phyloP scores from a whole-genome alignment of 2,113 vertebrate genomes.

The Psittacula cyanocephala region DNA sequence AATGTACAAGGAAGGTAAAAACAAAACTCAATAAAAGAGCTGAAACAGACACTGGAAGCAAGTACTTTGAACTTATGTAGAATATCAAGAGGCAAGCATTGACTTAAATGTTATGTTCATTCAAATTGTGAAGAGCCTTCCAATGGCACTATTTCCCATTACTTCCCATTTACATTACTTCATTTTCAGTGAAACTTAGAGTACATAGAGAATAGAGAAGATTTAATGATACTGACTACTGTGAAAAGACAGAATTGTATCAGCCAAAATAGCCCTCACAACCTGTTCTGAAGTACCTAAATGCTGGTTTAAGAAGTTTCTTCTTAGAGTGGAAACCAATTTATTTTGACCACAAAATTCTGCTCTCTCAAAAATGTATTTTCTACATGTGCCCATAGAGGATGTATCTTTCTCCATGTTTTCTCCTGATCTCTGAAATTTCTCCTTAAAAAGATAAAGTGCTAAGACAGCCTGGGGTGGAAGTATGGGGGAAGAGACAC shows the following conservation, averaged over 20 bases:
- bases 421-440: background rate
- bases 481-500: background rate
- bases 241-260: background rate
- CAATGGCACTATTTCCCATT: background rate
- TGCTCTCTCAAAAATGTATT: background rate
- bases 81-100: background rate
- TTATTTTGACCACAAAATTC: background rate
- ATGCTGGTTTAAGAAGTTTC: background rate
- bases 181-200: background rate
- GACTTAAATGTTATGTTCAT: background rate
- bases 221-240: background rate
- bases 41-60: background rate
- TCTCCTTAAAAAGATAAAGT: background rate
- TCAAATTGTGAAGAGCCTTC: background rate
- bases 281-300: background rate
- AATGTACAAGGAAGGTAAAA: background rate
- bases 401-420: background rate
- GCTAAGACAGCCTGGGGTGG: background rate
- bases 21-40: background rate
- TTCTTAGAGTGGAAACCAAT: background rate
- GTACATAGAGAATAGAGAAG: background rate
- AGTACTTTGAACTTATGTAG: background rate
- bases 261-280: background rate
- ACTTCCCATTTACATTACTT: background rate
- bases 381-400: background rate